Conservation (phyloP, 2,888 invertebrate genomes). For the Margaritifera margaritifera region DNA sequence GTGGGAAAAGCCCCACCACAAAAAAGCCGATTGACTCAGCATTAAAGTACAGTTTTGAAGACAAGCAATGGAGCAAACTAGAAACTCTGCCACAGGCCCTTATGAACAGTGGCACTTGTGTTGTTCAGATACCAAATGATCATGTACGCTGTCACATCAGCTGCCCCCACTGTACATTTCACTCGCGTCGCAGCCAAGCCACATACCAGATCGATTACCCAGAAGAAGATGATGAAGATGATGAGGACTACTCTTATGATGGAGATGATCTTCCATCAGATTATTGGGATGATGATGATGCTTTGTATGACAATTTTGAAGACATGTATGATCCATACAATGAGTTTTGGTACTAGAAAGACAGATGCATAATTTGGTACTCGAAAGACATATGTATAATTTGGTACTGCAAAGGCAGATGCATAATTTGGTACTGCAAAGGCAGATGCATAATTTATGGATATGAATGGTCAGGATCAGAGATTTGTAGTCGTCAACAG, state of each 20-base stretch:
- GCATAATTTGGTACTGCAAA: too few relatives aligned
- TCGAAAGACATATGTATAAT: too few relatives aligned
- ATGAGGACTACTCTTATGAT: slow-evolving; percentile 44
- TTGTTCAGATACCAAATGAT: slow-evolving; percentile 43
- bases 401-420: too few relatives aligned
- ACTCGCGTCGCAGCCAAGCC: slow-evolving; percentile 39
- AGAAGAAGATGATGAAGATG: slow-evolving; percentile 38
- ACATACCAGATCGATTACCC: slow-evolving; percentile 45
- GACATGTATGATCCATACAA: slow-evolving; percentile 24
- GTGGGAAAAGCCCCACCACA: slow-evolving; percentile 40
- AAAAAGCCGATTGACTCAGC: slow-evolving; percentile 35
- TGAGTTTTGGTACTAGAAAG: slow-evolving; percentile 1
- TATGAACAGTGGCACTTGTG: slow-evolving; percentile 42
- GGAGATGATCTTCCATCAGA: slow-evolving; percentile 40
- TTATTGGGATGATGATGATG: slow-evolving; percentile 35
- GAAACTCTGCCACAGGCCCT: slow-evolving; percentile 46
- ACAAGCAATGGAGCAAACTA: slow-evolving; percentile 40
- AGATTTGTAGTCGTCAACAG: too few relatives aligned
- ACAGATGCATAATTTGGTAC: too few relatives aligned
- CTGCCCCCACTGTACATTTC: slow-evolving; percentile 54
- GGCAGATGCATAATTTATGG: too few relatives aligned
- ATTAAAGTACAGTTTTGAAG: slow-evolving; percentile 36
- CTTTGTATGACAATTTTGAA: too few relatives aligned
- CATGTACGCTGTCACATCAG: slow-evolving; percentile 50
- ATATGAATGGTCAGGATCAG: too few relatives aligned